phyloP scores from a whole-genome alignment of 2,113 vertebrate species.

The Poeciliopsis occidentalis region DNA sequence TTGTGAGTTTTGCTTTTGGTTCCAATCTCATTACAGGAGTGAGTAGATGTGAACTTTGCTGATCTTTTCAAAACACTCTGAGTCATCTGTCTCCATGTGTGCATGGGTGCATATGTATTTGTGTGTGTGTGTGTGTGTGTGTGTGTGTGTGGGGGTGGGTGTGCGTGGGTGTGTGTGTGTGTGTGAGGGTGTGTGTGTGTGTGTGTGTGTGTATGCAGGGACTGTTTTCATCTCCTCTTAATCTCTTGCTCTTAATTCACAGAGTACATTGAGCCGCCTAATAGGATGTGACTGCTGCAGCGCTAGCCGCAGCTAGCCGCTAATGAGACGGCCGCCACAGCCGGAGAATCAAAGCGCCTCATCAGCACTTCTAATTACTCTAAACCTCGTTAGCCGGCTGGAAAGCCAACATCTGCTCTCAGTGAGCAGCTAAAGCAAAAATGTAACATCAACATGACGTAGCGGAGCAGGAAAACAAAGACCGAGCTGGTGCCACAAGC shows the following conservation, averaged over 20 bases:
- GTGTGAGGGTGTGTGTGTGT: constrained; percentile 4
- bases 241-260: constrained; percentile 77
- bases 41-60: constrained; percentile 20
- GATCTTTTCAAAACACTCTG: constrained; percentile 17
- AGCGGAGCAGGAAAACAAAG: constrained; percentile 25
- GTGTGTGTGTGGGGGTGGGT: constrained; percentile 6
- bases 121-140: constrained; percentile 18
- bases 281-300: constrained; percentile 78
- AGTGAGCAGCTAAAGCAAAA: constrained; percentile 46
- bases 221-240: constrained; percentile 75
- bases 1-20: neutral
- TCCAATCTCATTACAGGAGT: constrained; percentile 50
- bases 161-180: constrained; percentile 11
- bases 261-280: constrained; percentile 77
- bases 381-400: constrained; percentile 71
- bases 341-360: constrained; percentile 74
- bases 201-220: constrained; percentile 31
- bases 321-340: constrained; percentile 74
- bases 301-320: constrained; percentile 65
- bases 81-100: neutral
- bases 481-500: constrained; percentile 26
- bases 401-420: constrained; percentile 67
- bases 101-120: constrained; percentile 1
- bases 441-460: constrained; percentile 41
- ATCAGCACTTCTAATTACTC: constrained; percentile 79